Conservation (phyloP, 2,797 vertebrate genomes). For the Propithecus perrieri region DNA sequence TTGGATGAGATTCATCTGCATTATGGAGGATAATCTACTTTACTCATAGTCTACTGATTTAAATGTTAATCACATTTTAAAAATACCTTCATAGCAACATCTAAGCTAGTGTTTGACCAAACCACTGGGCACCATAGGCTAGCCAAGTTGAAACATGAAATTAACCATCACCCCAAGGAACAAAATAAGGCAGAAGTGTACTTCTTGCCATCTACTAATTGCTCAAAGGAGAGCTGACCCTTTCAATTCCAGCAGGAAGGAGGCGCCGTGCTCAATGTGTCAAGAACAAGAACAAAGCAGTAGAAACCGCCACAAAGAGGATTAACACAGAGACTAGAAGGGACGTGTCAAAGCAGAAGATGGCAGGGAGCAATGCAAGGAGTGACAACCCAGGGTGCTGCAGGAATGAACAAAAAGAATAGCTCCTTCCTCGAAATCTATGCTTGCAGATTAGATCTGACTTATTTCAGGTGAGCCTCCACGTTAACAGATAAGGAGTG, state of each 20-base stretch:
- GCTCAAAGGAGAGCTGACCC: conserved; percentile 58
- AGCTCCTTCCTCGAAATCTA: not conserved
- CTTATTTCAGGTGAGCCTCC: not conserved
- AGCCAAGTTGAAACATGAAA: not conserved
- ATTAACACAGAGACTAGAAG: conserved; percentile 65
- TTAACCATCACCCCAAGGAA: not conserved
- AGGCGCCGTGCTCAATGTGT: not conserved
- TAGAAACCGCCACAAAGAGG: conserved; percentile 55
- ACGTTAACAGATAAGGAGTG: not conserved
- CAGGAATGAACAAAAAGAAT: not conserved
- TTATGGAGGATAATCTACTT: not conserved
- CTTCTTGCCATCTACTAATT: conserved; percentile 23
- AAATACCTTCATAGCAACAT: not conserved
- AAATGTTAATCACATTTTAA: not conserved
- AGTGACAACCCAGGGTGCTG: not conserved
- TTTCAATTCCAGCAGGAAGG: conserved; percentile 63
- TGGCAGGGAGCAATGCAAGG: not conserved
- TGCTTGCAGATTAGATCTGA: not conserved
- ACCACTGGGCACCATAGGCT: not conserved
- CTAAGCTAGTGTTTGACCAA: not conserved
- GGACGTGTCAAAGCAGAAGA: conserved; percentile 44
- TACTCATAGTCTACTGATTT: not conserved
- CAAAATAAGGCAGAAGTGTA: conserved; percentile 19
- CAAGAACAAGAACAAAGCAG: conserved; percentile 41
- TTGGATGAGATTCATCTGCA: not conserved